Conservation (phyloP, 2,797 vertebrate species). For the Acanthopagrus latus region DNA sequence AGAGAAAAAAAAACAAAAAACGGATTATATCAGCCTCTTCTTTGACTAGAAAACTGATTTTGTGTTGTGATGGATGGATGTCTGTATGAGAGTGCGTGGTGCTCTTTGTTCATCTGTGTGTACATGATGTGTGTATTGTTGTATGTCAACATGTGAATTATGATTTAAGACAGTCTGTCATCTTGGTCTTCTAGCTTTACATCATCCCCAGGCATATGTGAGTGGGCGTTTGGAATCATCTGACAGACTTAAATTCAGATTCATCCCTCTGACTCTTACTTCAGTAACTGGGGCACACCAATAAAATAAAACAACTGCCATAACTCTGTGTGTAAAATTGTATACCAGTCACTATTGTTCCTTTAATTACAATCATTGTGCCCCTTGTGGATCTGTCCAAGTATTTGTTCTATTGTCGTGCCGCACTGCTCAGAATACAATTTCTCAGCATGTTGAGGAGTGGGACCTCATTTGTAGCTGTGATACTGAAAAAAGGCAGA, state of each 20-base stretch:
- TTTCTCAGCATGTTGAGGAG: constrained; percentile 47
- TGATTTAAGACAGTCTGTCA: constrained; percentile 56
- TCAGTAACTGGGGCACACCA: constrained; percentile 19
- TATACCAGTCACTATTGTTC: constrained; percentile 51
- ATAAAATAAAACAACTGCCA: constrained; percentile 49
- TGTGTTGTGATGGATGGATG: neutral
- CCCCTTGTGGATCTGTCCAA: constrained; percentile 40
- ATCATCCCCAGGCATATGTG: constrained; percentile 39
- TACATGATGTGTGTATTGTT: constrained; percentile 14
- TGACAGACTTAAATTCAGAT: constrained; percentile 58
- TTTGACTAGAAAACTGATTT: constrained; percentile 30
- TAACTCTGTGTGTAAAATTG: constrained; percentile 54
- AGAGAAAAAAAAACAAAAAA: constrained; percentile 51
- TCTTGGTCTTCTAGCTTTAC: constrained; percentile 39
- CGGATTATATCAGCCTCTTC: constrained; percentile 22
- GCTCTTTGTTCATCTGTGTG: constrained; percentile 9
- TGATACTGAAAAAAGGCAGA: constrained; percentile 21
- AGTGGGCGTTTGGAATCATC: constrained; percentile 55
- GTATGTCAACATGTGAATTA: constrained; percentile 29
- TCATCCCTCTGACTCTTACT: constrained; percentile 31
- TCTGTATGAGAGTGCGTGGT: neutral
- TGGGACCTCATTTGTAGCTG: constrained; percentile 42
- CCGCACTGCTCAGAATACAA: constrained; percentile 28
- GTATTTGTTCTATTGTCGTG: constrained; percentile 45
- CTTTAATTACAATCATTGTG: constrained; percentile 64